A percentile compares a stretch with the other conserved stretches of the same genome.
Evolutionary conservation across 92 coral and sea anemone species (phyloP).

Genomic region (Heliopora coerulea): DNA sequence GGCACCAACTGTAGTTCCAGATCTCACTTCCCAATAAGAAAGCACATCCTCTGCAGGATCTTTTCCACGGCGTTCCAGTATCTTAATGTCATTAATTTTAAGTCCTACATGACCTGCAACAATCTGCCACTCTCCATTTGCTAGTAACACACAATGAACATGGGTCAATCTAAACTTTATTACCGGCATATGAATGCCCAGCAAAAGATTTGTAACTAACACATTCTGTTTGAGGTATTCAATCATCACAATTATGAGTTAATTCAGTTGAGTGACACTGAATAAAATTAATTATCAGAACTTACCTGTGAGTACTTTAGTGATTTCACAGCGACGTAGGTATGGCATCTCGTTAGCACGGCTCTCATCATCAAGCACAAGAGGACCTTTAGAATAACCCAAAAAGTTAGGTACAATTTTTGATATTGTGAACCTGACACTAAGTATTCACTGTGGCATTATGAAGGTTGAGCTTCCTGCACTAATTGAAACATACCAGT

Average conservation of each 20-base stretch:
- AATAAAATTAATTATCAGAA: too few relatives aligned
- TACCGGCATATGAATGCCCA: background rate
- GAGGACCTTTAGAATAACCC: slow-evolving; percentile 55
- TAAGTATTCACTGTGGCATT: too few relatives aligned
- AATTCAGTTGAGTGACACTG: too few relatives aligned
- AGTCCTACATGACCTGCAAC: slow-evolving; percentile 61
- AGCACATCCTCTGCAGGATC: slow-evolving; percentile 86
- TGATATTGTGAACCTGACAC: too few relatives aligned
- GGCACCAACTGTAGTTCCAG: slow-evolving; percentile 60
- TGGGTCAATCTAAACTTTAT: too few relatives aligned
- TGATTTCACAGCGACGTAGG: slow-evolving; percentile 42
- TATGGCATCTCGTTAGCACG: slow-evolving; percentile 61
- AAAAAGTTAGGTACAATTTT: too few relatives aligned
- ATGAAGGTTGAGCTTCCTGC: too few relatives aligned
- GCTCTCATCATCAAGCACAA: slow-evolving; percentile 42
- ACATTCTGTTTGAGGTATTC: too few relatives aligned
- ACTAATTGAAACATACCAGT: slow-evolving; percentile 50
- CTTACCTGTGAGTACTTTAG: slow-evolving; percentile 62
- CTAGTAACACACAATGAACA: slow-evolving; percentile 46
- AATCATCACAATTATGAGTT: too few relatives aligned
- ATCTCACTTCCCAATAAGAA: slow-evolving; percentile 71
- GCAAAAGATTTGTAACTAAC: background rate
- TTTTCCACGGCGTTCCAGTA: slow-evolving; percentile 41
- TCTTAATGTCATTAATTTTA: slow-evolving; percentile 20
- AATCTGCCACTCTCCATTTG: slow-evolving; percentile 56